Evolutionary conservation across 2,113 vertebrate species (phyloP), one percentile per base, ranked within the genome.

Genomic region (Xiphorhynchus elegans): DNA sequence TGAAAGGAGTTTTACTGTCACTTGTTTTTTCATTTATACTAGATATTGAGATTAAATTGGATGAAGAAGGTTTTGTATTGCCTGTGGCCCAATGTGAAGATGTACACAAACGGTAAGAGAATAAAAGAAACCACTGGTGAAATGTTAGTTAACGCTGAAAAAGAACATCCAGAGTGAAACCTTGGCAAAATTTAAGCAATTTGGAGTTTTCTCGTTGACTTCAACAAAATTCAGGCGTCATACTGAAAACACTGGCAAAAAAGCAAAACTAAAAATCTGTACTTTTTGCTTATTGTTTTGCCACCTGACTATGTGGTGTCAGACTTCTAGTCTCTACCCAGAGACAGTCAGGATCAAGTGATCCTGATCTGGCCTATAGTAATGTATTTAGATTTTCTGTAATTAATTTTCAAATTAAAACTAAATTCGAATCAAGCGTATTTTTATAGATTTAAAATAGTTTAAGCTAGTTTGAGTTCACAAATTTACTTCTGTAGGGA

Each of bases 31-130:
- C 50, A 79, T 87, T 80, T 90, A 39, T 66, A 63, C 46, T 88
- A 99, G 99, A 99, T 97, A 98, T 99, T 90, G 99, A 99, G 96
- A 98, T 99, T 94, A 99, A 99, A 96, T 96, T 99, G 73, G 98
- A 99, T 68, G 98, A 98, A 97, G 98, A 98, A 37, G 99, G 99
- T 84, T 98, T 98, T 87, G 98, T 99, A 19, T 89, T 99, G 64
- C 98, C 98, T 26, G 98, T 97, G 25, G 94, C 96, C 39, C 93
- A 96, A 5, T 25, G 64, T 49, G 98, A 99, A 40, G 98, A 99
- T 1, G 96, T 99, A 6, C 90, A 97, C 62, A 98, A 96, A 96
- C 98, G 99, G 99, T 99, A 97, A 96, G 95, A 42, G 26, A 73
- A 59, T 33, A 42, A 33, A 70, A 75, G 52, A 73, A 69, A 73